Evolutionary conservation across 1,140 invertebrate species (phyloP).

Genomic region (Solenopsis fugax): DNA sequence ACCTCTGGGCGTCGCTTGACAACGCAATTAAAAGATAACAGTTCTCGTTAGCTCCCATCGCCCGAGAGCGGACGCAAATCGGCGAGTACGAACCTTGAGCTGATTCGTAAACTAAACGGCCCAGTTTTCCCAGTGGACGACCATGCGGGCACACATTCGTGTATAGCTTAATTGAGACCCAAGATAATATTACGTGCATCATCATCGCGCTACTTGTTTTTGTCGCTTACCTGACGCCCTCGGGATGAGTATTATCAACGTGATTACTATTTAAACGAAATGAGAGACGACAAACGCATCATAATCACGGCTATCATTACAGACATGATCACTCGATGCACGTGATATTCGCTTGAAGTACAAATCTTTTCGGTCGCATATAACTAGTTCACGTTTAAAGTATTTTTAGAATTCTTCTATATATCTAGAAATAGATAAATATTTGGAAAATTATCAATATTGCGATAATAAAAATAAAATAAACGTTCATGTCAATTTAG

Average conservation of each 20-base stretch:
- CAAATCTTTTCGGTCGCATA: neutral
- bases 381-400: neutral
- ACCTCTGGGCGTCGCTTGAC: neutral
- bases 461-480: neutral
- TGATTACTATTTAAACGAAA: neutral
- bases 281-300: neutral
- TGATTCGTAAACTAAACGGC: slow-evolving; percentile 26
- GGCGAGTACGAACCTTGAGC: slow-evolving; percentile 38
- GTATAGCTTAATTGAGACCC: slow-evolving; percentile 5
- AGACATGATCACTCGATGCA: neutral
- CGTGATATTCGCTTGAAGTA: neutral
- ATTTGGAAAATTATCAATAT: neutral
- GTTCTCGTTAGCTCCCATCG: neutral
- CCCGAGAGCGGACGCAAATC: neutral
- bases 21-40: slow-evolving; percentile 16
- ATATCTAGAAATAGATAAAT: neutral
- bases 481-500: neutral
- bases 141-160: neutral
- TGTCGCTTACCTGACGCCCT: neutral
- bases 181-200: slow-evolving; percentile 12
- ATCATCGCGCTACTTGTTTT: neutral
- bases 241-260: neutral
- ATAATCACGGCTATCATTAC: neutral
- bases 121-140: slow-evolving; percentile 19
- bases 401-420: neutral